Evolutionary conservation across 1,140 invertebrate species (phyloP).

Genomic region (Panagrolaimus sp.): DNA sequence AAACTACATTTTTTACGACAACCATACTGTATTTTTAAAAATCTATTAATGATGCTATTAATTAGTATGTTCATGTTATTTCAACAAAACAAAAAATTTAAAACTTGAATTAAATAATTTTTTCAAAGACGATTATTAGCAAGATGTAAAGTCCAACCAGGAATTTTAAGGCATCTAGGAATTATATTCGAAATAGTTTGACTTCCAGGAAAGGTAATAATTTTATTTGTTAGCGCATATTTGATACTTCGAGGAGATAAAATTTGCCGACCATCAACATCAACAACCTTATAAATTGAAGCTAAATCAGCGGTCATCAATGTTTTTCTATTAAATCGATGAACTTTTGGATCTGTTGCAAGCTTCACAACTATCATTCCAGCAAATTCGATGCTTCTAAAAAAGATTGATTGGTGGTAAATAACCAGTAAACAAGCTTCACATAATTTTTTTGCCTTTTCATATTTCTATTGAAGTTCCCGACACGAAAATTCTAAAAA

Average conservation of each 20-base stretch:
- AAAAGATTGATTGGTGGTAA: too few species aligned
- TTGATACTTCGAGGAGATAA: constrained; percentile 11
- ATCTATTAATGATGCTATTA: too few species aligned
- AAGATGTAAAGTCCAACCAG: not conserved
- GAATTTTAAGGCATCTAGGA: constrained; percentile 6
- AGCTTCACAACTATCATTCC: constrained; percentile 37
- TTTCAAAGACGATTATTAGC: not conserved
- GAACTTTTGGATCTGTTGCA: constrained; percentile 28
- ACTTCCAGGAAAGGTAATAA: not conserved
- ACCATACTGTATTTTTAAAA: too few species aligned
- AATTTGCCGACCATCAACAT: constrained; percentile 30
- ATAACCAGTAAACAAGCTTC: too few species aligned
- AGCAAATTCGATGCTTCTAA: constrained; percentile 31
- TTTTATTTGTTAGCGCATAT: not conserved
- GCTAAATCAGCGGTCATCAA: constrained; percentile 38
- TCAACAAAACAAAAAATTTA: too few species aligned
- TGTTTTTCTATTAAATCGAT: constrained; percentile 33
- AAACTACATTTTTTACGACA: too few species aligned
- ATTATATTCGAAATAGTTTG: not conserved
- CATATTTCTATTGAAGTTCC: too few species aligned
- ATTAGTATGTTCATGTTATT: too few species aligned
- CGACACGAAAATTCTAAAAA: too few species aligned
- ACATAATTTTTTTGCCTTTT: too few species aligned
- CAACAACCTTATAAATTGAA: constrained; percentile 31
- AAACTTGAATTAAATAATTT: not conserved